Conservation (phyloP, 1,140 invertebrate species). For the Phymorhynchus buccinoides region DNA sequence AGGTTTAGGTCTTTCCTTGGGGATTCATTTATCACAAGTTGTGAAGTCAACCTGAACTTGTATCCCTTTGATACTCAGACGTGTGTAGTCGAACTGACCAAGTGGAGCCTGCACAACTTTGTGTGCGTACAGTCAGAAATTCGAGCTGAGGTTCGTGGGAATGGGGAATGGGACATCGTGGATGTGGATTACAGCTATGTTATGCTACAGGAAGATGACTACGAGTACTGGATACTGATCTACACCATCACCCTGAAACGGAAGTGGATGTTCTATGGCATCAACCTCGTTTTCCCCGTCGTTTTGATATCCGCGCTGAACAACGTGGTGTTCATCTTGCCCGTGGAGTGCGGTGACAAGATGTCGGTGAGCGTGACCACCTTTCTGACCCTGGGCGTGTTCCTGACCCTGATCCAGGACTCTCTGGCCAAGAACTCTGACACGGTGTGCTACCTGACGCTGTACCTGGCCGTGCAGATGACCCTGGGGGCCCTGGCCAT, state of each 20-base stretch:
- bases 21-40: conserved; percentile 80
- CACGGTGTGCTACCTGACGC: conserved; percentile 36
- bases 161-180: background rate
- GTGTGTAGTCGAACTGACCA: conserved; percentile 96
- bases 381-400: conserved; percentile 48
- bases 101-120: conserved; percentile 82
- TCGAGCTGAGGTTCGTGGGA: background rate
- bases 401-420: conserved; percentile 46
- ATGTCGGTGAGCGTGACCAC: conserved; percentile 43
- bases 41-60: conserved; percentile 80
- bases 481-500: conserved; percentile 42
- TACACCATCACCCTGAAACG: conserved; percentile 35
- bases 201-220: background rate
- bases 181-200: background rate
- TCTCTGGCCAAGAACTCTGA: conserved; percentile 44
- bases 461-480: conserved; percentile 43
- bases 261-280: conserved; percentile 26
- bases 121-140: background rate
- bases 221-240: background rate
- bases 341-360: conserved; percentile 48
- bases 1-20: conserved; percentile 19
- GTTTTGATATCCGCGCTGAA: conserved; percentile 41
- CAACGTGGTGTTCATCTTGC: conserved; percentile 44
- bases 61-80: conserved; percentile 90
- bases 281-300: conserved; percentile 42